Evolutionary conservation across 2,888 invertebrate species (phyloP).

Genomic region (Pristionchus japonicus): DNA sequence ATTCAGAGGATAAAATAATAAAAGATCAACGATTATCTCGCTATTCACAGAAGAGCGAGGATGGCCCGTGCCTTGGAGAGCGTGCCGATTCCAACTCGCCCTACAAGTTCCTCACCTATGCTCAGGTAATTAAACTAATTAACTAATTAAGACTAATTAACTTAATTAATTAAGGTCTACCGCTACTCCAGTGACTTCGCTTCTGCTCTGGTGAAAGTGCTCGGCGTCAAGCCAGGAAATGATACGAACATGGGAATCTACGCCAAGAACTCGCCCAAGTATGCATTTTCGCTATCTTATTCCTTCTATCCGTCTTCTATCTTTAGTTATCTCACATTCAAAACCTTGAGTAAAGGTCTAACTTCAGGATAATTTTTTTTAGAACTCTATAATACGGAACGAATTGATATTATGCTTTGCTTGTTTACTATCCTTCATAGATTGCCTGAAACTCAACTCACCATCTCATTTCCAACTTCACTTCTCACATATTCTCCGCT

Average conservation of each 20-base stretch:
- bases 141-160: not conserved
- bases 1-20: too few relatives aligned
- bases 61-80: conserved; percentile 66
- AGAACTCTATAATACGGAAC: too few relatives aligned
- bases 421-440: not conserved
- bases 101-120: conserved; percentile 64
- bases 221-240: conserved; percentile 57
- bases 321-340: too few relatives aligned
- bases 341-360: too few relatives aligned
- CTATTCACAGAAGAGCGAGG: conserved; percentile 59
- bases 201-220: conserved; percentile 35
- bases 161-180: conserved; percentile 32
- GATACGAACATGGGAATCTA: conserved; percentile 90
- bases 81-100: conserved; percentile 54
- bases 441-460: not conserved
- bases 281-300: too few relatives aligned
- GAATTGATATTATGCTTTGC: too few relatives aligned
- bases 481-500: too few relatives aligned
- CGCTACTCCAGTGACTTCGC: conserved; percentile 45
- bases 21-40: not conserved
- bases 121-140: conserved; percentile 53
- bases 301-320: too few relatives aligned
- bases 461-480: too few relatives aligned
- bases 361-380: too few relatives aligned
- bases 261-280: conserved; percentile 83